phyloP scores from a whole-genome alignment of 1,140 invertebrate genomes.

The Battus philenor region DNA sequence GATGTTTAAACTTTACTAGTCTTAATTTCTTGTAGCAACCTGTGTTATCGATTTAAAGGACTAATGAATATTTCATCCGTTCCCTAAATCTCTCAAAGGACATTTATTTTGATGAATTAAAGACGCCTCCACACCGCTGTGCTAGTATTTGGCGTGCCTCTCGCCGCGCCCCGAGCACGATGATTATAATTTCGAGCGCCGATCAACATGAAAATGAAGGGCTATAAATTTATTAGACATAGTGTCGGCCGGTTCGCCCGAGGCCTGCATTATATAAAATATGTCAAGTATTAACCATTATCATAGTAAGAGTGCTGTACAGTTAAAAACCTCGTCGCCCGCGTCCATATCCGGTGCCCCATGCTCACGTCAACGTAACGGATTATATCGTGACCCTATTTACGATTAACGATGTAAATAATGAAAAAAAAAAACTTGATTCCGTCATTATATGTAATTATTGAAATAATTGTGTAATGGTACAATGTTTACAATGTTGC shows the following conservation, averaged over 20 bases:
- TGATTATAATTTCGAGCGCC: conserved; percentile 71
- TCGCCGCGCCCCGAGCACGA: conserved; percentile 58
- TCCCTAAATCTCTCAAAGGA: no score
- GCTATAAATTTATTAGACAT: conserved; percentile 75
- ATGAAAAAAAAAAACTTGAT: conserved; percentile 1
- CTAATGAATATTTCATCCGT: no score
- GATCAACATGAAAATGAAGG: conserved; percentile 73
- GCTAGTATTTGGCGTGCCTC: conserved; percentile 33
- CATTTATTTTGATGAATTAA: no score
- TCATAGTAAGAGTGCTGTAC: conserved; percentile 59
- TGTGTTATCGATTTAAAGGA: no score
- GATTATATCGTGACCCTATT: not conserved
- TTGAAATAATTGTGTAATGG: conserved; percentile 9
- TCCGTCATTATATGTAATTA: conserved; percentile 8
- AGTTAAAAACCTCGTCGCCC: conserved; percentile 38
- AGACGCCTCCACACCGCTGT: no score
- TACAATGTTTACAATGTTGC: conserved; percentile 2
- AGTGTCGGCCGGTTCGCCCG: conserved; percentile 63
- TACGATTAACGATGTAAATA: conserved; percentile 2
- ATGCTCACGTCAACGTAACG: conserved; percentile 35
- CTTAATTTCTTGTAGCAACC: no score
- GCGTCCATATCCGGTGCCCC: conserved; percentile 30
- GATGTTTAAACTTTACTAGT: no score
- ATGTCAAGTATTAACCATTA: conserved; percentile 75
- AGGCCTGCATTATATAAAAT: conserved; percentile 71